Base-by-base conservation (phyloP, 2,888 invertebrate genomes). In the Thecocarcelia acutangulata region DNA sequence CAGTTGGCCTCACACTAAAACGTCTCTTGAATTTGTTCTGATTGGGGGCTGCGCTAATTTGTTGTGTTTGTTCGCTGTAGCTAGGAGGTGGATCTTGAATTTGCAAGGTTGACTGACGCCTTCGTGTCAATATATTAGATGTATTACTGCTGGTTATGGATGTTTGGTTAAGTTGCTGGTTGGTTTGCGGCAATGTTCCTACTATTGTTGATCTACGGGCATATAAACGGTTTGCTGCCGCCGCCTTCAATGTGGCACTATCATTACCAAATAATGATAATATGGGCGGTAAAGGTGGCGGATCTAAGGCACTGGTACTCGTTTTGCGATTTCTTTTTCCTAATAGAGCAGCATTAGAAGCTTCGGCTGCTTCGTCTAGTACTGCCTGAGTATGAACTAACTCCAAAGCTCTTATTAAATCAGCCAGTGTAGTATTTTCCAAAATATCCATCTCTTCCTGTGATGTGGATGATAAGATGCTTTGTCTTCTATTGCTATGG, bases 351-450 rank as follows among this genome's bases (percentile, higher is more conserved):
- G 68, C 44, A 37, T 83, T 70, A 13, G 84, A 74, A 8, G 64
- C 74, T 44, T 88, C 89, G 12, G 87, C 87, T 17, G 89, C 77
- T 19, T 88, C 89, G 40, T 88, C 89, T 33, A 90, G 75, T 12
- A 86, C 91, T 0, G 92, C 92, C 61, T 91, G 90, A 0, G 92
- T 90, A 83, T 93, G 93, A 33, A 96, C 91, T n/a, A 94, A 93
- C 58, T 95, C 94, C 59, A 97, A 90, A 0, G 96, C 96, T 73
- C 96, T 92, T 28, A 97, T 92, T 69, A 97, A 93, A 90, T 97
- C 96, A 0, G 96, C 96, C 13, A 97, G 92, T 21, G 96, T 95
- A 0, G 96, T 96, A 86, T 96, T 94, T 89, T 96, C 96, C 72
- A 96, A 91, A 12, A 96, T 93, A 86, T 90, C 87, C 83, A 88